Base-by-base conservation (phyloP, 1,140 invertebrate species). In the Wiebesia pumilae region DNA sequence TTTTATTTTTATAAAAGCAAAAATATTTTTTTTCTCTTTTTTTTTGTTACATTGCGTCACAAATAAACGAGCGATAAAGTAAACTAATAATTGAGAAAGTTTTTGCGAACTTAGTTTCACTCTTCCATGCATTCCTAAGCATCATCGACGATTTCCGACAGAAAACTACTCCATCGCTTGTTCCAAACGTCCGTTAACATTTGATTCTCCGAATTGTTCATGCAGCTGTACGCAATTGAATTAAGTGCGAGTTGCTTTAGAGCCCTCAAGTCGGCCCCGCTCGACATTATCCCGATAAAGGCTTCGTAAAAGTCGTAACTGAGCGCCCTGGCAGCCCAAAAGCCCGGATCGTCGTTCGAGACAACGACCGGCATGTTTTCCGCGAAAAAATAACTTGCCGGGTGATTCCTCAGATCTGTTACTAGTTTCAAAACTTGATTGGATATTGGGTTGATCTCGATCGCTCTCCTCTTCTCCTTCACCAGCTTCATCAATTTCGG, bases 291-390 rank as follows among this genome's bases (percentile, higher is more conserved):
- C 0, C 95, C 97, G 92, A 98, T 95, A 88, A 98, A 98, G 0
- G 96, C 96, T 80, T 97, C 95, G 90, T 98, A 98, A 87, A 97
- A 97, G 90, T 98, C 97, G 88, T 97, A 96, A 30, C 96, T 96
- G 3, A 98, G 90, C 0, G 95, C 97, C 51, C 94, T 93, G 0
- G 96, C 95, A 12, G 95, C 96, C 97, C 97, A 98, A 21, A 96
- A 94, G 1, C 95, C 96, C 0, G 97, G 97, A 92, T 98, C 97
- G 89, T 98, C 97, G 89, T 95, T 96, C 10, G 95, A 96, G 43
- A 97, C 94, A 0, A 96, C 95, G 0, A 96, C 86, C 0, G 96
- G 95, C 82, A 93, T 95, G 77, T 95, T 94, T 0, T 94, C 89
- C 3, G 97, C 95, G 40, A 98, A 94, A 21, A 97, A 94, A 91